phyloP scores from a whole-genome alignment of 1,140 invertebrate genomes.

The Drosophila arizonae region DNA sequence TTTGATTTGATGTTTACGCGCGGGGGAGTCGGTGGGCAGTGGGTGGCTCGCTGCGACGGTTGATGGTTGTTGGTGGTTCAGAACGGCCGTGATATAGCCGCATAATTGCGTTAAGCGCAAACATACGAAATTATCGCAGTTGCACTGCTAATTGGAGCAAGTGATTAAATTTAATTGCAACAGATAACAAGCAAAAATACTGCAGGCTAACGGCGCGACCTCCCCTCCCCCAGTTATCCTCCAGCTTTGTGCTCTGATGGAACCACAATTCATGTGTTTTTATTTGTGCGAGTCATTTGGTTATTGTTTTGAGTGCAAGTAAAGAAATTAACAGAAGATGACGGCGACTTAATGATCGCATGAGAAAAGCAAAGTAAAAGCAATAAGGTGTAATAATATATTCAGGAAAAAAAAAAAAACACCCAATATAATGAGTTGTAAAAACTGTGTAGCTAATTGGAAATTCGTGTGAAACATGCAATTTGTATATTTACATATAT shows the following conservation, averaged over 20 bases:
- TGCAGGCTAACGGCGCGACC: constrained; percentile 14
- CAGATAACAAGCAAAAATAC: constrained; percentile 58
- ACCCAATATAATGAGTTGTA: constrained; percentile 4
- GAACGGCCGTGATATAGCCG: constrained; percentile 48
- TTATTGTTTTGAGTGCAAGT: constrained; percentile 10
- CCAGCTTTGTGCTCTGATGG: not conserved
- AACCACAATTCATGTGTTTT: not conserved
- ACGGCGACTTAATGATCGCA: constrained; percentile 3
- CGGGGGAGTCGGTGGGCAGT: not conserved
- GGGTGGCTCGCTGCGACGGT: not conserved
- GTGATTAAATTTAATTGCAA: constrained; percentile 76
- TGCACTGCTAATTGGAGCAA: constrained; percentile 74
- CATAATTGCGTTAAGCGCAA: constrained; percentile 67
- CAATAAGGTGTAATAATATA: constrained; percentile 1
- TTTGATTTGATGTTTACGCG: constrained; percentile 77
- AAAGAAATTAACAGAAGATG: constrained; percentile 31
- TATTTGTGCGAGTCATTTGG: constrained; percentile 30
- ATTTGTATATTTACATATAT: no score
- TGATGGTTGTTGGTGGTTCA: not conserved
- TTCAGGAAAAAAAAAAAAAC: not conserved
- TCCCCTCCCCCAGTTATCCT: not conserved
- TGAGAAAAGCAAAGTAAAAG: not conserved
- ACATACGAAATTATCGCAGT: constrained; percentile 66
- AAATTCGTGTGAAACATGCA: no score
- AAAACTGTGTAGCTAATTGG: not conserved